Evolutionary conservation across 2,113 vertebrate genomes (phyloP).

Genomic region (Oryzias melastigma): DNA sequence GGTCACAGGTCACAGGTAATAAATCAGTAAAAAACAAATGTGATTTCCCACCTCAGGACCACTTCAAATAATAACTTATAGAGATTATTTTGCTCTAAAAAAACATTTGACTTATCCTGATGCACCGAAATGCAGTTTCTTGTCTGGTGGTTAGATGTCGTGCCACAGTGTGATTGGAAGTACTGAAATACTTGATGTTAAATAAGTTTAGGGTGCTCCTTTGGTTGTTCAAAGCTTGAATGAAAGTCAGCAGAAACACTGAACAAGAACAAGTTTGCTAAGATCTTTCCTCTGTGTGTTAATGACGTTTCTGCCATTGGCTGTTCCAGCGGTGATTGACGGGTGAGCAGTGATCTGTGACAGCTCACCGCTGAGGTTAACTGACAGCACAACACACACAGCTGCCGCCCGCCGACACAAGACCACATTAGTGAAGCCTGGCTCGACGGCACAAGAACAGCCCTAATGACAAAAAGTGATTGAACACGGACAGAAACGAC

Average conservation of each 20-base stretch:
- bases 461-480: background rate
- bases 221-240: no score
- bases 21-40: no score
- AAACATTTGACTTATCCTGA: no score
- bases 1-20: no score
- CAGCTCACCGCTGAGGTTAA: slow-evolving; percentile 25
- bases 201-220: no score
- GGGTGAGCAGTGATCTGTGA: slow-evolving; percentile 46
- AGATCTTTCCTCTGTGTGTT: background rate
- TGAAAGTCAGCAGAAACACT: background rate
- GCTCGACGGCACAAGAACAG: slow-evolving; percentile 10
- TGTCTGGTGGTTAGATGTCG: no score
- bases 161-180: no score
- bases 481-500: background rate
- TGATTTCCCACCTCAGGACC: no score
- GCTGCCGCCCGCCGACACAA: slow-evolving; percentile 14
- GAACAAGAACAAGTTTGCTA: background rate
- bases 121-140: no score
- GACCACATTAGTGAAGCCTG: slow-evolving; percentile 7
- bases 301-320: background rate
- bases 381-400: slow-evolving; percentile 26
- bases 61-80: no score
- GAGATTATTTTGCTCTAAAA: no score
- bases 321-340: slow-evolving; percentile 36
- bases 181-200: no score